These are phyloP conservation scores for Apteryx owenii DNA, from an alignment of 2,113 vertebrate species.

Conservation along the genomic window DNA sequence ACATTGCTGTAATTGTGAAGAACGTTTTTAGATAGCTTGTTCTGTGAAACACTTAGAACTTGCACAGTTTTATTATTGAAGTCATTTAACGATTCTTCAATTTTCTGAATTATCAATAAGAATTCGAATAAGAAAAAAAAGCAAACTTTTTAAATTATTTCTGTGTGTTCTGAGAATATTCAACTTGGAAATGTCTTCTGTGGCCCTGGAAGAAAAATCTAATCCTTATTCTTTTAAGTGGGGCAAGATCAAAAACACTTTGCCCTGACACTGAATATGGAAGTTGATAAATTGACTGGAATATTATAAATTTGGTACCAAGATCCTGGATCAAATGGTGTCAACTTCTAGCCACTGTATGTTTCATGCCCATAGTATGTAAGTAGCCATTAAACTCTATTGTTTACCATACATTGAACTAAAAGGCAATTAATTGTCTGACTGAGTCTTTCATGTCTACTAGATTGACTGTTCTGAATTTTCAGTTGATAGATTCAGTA, in stretches of 20 bases:
- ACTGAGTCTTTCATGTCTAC: background rate
- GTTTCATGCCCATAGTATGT: background rate
- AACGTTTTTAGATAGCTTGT: background rate
- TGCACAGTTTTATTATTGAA: background rate
- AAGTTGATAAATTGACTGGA: background rate
- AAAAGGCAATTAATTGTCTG: background rate
- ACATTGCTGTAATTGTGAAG: background rate
- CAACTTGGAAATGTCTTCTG: background rate
- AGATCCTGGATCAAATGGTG: background rate
- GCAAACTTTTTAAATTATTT: background rate
- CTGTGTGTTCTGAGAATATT: background rate
- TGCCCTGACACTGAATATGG: background rate
- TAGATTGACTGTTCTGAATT: background rate
- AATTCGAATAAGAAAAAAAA: background rate
- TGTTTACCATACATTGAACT: background rate
- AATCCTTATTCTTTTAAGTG: background rate
- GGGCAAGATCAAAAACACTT: background rate
- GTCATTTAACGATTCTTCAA: background rate
- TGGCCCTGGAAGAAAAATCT: background rate
- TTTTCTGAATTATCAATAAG: background rate
- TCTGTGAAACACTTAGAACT: background rate
- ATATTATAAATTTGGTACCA: background rate
- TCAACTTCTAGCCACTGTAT: background rate
- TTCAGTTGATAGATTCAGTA: background rate
- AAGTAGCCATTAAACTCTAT: background rate